Evolutionary conservation across 2,888 invertebrate genomes (phyloP).

Genomic region (Sinopyrophorus schimmeli): DNA sequence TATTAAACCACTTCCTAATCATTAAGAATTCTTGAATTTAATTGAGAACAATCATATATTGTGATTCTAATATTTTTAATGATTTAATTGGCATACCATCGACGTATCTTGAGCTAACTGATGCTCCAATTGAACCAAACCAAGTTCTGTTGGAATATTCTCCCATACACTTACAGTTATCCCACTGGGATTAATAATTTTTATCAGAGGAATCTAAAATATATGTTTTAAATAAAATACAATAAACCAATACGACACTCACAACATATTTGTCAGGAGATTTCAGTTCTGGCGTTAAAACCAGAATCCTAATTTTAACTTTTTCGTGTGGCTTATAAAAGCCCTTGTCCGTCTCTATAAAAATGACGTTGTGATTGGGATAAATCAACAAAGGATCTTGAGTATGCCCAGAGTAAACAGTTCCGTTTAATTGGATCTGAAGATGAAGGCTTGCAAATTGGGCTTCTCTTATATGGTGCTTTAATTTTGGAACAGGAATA

Average conservation of each 20-base stretch:
- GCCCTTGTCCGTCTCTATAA: slow-evolving; percentile 62
- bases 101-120: slow-evolving; percentile 47
- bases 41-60: too few species aligned
- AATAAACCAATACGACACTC: slow-evolving; percentile 4
- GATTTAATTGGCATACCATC: slow-evolving; percentile 42
- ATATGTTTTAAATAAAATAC: slow-evolving; percentile 3
- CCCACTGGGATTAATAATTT: slow-evolving; percentile 68
- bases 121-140: slow-evolving; percentile 61
- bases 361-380: slow-evolving; percentile 55
- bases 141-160: slow-evolving; percentile 62
- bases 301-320: slow-evolving; percentile 59
- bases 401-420: slow-evolving; percentile 44
- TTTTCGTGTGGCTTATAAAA: slow-evolving; percentile 62
- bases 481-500: slow-evolving; percentile 42
- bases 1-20: not conserved
- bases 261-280: slow-evolving; percentile 49
- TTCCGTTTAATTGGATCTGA: slow-evolving; percentile 44
- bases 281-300: slow-evolving; percentile 57
- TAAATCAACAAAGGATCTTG: slow-evolving; percentile 48
- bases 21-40: not conserved
- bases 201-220: slow-evolving; percentile 64
- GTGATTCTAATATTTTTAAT: not conserved
- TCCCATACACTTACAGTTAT: slow-evolving; percentile 68
- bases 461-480: slow-evolving; percentile 39
- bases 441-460: slow-evolving; percentile 46